Percentiles rank a stretch among this genome's conserved stretches.
phyloP scores from a whole-genome alignment of 2,888 invertebrate genomes.

The Siphonodentalium dalli region DNA sequence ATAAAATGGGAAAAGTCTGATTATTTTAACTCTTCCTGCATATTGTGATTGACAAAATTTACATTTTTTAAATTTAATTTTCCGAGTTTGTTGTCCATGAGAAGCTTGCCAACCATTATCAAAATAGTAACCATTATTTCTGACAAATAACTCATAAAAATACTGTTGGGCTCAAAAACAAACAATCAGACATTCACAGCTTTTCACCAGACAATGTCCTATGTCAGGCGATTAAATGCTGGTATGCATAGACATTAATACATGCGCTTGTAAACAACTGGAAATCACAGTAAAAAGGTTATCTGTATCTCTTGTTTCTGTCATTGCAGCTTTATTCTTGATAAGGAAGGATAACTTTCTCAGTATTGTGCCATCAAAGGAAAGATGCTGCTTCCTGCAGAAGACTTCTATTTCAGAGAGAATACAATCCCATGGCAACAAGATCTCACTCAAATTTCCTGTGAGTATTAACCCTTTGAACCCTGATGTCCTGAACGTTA shows the following conservation, averaged over 20 bases:
- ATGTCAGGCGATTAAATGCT: not conserved
- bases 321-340: constrained; percentile 48
- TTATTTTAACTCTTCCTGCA: no score
- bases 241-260: not conserved
- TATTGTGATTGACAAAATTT: no score
- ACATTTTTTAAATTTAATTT: no score
- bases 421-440: constrained; percentile 41
- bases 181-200: no score
- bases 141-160: no score
- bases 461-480: constrained; percentile 42
- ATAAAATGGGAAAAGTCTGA: no score
- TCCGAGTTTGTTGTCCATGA: no score
- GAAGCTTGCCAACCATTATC: no score
- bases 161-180: no score
- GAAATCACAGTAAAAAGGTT: not conserved
- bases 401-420: constrained; percentile 46
- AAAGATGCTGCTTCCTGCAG: constrained; percentile 41
- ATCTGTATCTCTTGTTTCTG: not conserved
- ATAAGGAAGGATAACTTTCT: constrained; percentile 47
- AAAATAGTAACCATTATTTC: no score
- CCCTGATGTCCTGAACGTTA: no score
- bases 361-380: constrained; percentile 39
- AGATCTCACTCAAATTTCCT: constrained; percentile 50
- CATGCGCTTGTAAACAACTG: not conserved
- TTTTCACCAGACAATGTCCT: not conserved